Conservation (phyloP, 2,113 vertebrate genomes). For the Hydropotes inermis region DNA sequence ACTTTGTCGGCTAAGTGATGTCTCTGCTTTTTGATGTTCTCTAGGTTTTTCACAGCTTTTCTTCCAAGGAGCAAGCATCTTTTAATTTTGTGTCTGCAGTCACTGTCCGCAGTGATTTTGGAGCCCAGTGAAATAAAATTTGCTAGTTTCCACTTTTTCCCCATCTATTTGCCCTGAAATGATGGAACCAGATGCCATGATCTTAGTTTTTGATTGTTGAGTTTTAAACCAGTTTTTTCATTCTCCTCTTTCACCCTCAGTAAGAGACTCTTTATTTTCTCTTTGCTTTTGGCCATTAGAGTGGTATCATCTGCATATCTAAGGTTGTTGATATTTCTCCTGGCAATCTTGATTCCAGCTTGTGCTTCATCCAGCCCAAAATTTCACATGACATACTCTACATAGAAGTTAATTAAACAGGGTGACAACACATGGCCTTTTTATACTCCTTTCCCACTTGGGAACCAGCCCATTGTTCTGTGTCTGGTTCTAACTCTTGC, state of each 20-base stretch:
- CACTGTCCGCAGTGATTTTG: neutral
- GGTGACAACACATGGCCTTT: neutral
- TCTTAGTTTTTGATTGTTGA: neutral
- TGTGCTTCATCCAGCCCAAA: rapidly evolving
- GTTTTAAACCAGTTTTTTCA: neutral
- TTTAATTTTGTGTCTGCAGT: neutral
- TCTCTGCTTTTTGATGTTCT: neutral
- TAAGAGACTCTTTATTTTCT: neutral
- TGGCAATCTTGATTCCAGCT: neutral
- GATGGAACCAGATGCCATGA: neutral
- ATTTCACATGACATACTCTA: neutral
- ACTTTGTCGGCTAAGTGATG: neutral
- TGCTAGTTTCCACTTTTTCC: neutral
- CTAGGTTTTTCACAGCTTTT: neutral
- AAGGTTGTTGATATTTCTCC: neutral
- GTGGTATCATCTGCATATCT: neutral
- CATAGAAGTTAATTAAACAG: neutral
- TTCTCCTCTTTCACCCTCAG: neutral
- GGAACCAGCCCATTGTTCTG: neutral
- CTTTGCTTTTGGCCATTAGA: neutral
- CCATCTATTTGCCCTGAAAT: neutral
- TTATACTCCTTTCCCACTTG: neutral
- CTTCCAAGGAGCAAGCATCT: neutral
- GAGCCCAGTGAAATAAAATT: neutral
- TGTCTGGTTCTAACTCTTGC: neutral